Conservation (phyloP, 2,113 vertebrate genomes). For the Bujurquina vittata region DNA sequence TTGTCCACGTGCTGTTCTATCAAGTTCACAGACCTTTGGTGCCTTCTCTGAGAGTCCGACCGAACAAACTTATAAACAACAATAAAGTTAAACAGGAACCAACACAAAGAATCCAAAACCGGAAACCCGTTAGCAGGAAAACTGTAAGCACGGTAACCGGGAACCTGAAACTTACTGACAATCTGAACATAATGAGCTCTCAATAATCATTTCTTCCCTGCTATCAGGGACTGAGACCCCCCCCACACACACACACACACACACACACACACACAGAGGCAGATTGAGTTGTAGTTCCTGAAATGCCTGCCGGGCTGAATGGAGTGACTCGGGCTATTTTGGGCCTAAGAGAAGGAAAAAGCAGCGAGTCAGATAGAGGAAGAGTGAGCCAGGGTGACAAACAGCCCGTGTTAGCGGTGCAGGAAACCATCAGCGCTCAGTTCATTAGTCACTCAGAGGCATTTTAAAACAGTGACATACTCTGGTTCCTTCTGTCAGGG, state of each 20-base stretch:
- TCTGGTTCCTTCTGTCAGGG: background rate
- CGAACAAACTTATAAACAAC: background rate
- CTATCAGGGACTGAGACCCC: background rate
- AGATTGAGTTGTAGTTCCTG: constrained; percentile 37
- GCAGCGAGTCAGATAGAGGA: constrained; percentile 13
- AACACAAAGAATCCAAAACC: background rate
- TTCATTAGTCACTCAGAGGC: background rate
- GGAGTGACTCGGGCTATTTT: constrained; percentile 65
- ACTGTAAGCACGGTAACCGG: background rate
- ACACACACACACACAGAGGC: background rate
- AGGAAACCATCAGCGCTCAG: background rate
- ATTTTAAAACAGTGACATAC: background rate
- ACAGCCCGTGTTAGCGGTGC: background rate
- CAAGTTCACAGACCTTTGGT: background rate
- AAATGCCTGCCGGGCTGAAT: constrained; percentile 46
- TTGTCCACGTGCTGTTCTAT: background rate
- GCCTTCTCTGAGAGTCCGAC: background rate
- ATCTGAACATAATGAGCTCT: background rate
- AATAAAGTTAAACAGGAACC: background rate
- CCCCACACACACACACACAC: too few relatives aligned
- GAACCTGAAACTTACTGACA: fast-evolving
- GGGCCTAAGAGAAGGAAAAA: constrained; percentile 26
- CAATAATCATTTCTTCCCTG: background rate
- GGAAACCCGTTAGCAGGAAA: background rate
- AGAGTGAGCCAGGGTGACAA: constrained; percentile 12